A percentile compares a stretch with the other conserved stretches of the same genome.
Conservation (phyloP, 2,888 invertebrate genomes). For the Papilio demoleus region DNA sequence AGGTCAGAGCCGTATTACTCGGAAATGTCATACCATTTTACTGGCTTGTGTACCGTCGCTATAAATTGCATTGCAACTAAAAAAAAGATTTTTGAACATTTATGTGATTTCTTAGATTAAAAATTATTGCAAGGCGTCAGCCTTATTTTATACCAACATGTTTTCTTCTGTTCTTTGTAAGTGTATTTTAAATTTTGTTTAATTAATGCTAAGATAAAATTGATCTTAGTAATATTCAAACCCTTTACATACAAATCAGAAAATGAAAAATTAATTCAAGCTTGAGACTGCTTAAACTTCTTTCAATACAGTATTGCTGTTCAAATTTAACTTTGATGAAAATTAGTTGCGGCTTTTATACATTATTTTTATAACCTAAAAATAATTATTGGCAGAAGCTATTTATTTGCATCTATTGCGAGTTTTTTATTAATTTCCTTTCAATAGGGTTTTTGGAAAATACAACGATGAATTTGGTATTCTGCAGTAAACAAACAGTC, state of each 20-base stretch:
- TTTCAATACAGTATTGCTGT: background rate
- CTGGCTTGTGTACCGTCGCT: constrained; percentile 14
- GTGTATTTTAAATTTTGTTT: background rate
- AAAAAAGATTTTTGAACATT: background rate
- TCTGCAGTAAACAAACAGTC: too few species aligned
- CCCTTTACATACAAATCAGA: background rate
- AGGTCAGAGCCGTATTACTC: constrained; percentile 30
- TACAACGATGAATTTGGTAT: background rate
- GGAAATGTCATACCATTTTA: constrained; percentile 29
- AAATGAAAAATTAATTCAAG: background rate
- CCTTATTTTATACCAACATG: background rate
- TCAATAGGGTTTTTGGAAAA: background rate
- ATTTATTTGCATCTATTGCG: background rate
- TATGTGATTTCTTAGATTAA: background rate
- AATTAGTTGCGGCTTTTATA: background rate
- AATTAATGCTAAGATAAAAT: background rate
- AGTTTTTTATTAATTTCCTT: background rate
- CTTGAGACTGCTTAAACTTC: constrained; percentile 3
- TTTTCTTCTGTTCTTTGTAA: background rate
- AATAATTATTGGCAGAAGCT: background rate
- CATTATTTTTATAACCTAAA: background rate
- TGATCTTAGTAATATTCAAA: background rate
- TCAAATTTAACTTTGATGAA: background rate
- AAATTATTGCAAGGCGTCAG: background rate
- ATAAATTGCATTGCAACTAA: constrained; percentile 1